Conservation (phyloP, 2,797 vertebrate species). For the Margarornis squamiger region DNA sequence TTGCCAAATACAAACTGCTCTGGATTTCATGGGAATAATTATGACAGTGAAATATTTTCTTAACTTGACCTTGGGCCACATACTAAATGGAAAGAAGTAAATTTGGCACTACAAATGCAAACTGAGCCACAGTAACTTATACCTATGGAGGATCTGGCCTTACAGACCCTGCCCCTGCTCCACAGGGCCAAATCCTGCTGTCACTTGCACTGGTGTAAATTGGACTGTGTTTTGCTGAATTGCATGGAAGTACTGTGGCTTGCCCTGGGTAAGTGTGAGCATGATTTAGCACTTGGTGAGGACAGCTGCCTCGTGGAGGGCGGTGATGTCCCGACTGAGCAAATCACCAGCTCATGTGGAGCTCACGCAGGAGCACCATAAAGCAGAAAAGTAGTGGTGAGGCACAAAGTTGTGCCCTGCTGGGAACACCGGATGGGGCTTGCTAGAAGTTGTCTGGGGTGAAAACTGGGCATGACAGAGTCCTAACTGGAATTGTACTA, state of each 20-base stretch:
- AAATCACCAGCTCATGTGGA: neutral
- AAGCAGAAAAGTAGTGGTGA: neutral
- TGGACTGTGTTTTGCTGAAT: neutral
- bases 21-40: slow-evolving; percentile 47
- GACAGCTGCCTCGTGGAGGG: neutral
- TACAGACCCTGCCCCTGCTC: neutral
- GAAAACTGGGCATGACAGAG: neutral
- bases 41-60: slow-evolving; percentile 56
- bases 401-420: neutral
- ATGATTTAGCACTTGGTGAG: neutral
- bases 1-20: slow-evolving; percentile 42
- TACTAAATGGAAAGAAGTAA: slow-evolving; percentile 40
- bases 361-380: neutral
- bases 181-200: neutral
- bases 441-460: neutral
- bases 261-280: neutral
- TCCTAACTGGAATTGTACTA: neutral
- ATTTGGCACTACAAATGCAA: slow-evolving; percentile 32
- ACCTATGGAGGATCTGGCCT: neutral
- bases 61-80: slow-evolving; percentile 41
- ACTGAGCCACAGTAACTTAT: neutral
- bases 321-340: neutral
- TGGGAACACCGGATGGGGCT: neutral
- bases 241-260: neutral
- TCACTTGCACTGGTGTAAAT: neutral